Base-by-base conservation (phyloP, 2,797 vertebrate genomes). In the Poliocrania exsul region DNA sequence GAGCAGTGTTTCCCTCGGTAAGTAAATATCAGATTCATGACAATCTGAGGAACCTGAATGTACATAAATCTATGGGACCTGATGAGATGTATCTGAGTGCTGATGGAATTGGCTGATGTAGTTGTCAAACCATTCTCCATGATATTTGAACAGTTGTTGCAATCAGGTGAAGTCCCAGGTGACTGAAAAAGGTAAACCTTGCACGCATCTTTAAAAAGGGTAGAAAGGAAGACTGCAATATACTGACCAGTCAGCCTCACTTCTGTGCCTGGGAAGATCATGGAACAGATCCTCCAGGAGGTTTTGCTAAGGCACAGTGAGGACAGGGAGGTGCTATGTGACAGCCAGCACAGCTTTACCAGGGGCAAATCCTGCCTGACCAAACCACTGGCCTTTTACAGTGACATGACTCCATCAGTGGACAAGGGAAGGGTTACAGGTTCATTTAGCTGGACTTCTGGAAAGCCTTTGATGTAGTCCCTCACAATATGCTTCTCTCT, bases 41-140 rank as follows among this genome's bases (percentile, higher is more conserved):
- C 10, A 15, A 49, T 17, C 17, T 31, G 42, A 31, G 26, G 49
- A 78, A 78, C 4, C 2, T 8, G 57, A 42, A 29, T 4, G 6
- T 18, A 62, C 0, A 0, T 15, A 49, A n/a, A 15, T 16, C 37
- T 44, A 6, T 49, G 50, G 10, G 9, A 64, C 23, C 26, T 28
- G 16, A 50, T 50, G 35, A 57, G 12, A 50, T 4, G 31, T 35
- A 24, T 50, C 15, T n/a, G 26, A 79, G 37, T 37, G 26, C 37
- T 28, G 31, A 37, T 28, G n/a, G 12, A 64, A 57, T 21, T 50
- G 35, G 31, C 26, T 42, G 31, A 50, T 10, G 6, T 1, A 31
- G 31, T 3, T 71, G 57, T 50, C 51, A 64, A 44, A 6, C 7
- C 37, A 57, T n/a, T n/a, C 26, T 42, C n/a, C 44, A 37, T 37